Evolutionary conservation across 2,888 invertebrate species (phyloP), one percentile per base, ranked within the genome.

Genomic region (Hirtodrosophila duncani): DNA sequence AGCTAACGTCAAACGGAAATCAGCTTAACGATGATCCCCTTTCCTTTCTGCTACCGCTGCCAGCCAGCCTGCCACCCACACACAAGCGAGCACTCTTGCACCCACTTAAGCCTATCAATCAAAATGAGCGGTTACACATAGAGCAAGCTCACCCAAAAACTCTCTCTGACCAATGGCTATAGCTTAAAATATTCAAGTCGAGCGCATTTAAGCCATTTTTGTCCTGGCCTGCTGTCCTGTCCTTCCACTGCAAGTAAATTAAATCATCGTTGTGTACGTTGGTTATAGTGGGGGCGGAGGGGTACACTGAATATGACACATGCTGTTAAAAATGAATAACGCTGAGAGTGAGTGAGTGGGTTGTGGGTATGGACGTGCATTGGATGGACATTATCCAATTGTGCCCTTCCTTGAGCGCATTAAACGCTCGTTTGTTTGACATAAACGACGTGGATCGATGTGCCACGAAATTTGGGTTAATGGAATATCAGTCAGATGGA

Each of bases 361-460:
- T 20, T 21, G n/a, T 27, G 24, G 24, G 7, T 9, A 11, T 18
- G 17, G 34, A 27, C 20, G 37, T 52, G 33, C 24, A 30, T 30
- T 9, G 14, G 13, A n/a, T n/a, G n/a, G n/a, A n/a, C n/a, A n/a
- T n/a, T n/a, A n/a, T 33, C 21, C 17, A 27, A n/a, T 51, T 11
- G 17, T 14, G 14, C 17, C 37, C 17, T 7, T 29, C 13, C 41
- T 9, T 11, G 6, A 56, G 61, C 62, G 50, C 51, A 79, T 75
- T 67, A 79, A 75, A 81, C 39, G 39, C 72, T 79, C 72, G 72
- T 75, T 79, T 63, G 49, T 59, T 53, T 48, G 58, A 57, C 51
- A 23, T 39, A 46, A 55, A 37, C 66, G 49, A 68, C 46, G 31
- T 50, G 52, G 53, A 63, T 61, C 70, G 67, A 59, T 71, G 34